Conservation (phyloP, 2,113 vertebrate species). For the Gnathonemus echidnorhynchus region DNA sequence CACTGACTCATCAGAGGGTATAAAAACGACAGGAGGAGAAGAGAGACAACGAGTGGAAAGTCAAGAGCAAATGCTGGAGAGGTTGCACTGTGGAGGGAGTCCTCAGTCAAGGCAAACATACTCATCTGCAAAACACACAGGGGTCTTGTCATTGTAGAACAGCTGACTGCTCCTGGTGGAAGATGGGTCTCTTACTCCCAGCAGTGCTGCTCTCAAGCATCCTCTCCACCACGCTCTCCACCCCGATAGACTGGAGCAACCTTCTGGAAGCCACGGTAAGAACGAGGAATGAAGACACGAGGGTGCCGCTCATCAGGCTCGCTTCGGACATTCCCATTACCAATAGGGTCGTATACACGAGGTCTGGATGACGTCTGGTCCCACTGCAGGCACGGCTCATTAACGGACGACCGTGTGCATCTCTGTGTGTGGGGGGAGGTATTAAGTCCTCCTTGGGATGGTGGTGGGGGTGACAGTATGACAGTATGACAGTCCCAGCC, state of each 20-base stretch:
- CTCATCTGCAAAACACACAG: not conserved
- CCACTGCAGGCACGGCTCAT: not conserved
- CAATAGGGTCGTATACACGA: not conserved
- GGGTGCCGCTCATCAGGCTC: not conserved
- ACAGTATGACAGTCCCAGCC: not conserved
- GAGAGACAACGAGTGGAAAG: not conserved
- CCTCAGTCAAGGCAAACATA: not conserved
- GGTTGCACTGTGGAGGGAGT: not conserved
- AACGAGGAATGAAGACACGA: not conserved
- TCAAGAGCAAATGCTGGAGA: not conserved
- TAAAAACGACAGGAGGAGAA: conserved; percentile 40
- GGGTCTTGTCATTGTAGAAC: not conserved
- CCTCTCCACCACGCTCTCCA: conserved; percentile 28
- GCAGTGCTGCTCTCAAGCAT: conserved; percentile 33
- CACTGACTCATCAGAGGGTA: conserved; percentile 34
- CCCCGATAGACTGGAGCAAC: conserved; percentile 29
- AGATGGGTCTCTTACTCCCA: conserved; percentile 34
- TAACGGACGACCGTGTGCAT: not conserved
- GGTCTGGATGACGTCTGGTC: not conserved
- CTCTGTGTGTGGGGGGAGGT: not conserved
- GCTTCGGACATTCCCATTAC: not conserved
- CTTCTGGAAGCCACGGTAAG: conserved; percentile 49
- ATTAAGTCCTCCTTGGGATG: not conserved
- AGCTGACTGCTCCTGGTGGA: not conserved
- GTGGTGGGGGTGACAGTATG: not conserved